phyloP scores from a whole-genome alignment of 2,113 vertebrate genomes.

The Caracal caracal region DNA sequence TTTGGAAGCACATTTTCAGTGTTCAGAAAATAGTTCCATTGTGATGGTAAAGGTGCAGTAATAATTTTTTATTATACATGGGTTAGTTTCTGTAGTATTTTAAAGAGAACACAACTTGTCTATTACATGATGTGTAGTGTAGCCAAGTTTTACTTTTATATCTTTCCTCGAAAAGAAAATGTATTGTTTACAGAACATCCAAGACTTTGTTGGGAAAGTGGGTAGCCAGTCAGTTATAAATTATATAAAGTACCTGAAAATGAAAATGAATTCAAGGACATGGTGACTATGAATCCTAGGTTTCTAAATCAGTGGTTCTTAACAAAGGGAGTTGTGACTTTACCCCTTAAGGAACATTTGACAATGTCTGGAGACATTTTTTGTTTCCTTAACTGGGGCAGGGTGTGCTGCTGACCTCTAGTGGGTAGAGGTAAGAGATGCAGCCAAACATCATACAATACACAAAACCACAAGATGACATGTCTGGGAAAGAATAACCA shows the following conservation, averaged over 20 bases:
- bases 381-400: not conserved
- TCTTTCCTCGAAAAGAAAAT: slow-evolving; percentile 89
- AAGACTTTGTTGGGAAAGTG: slow-evolving; percentile 91
- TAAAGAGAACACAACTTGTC: not conserved
- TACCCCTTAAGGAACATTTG: not conserved
- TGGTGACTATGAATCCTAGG: slow-evolving; percentile 90
- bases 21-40: not conserved
- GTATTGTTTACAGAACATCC: slow-evolving; percentile 84
- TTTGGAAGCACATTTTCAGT: not conserved
- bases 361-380: not conserved
- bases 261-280: slow-evolving; percentile 88
- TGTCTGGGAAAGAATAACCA: not conserved
- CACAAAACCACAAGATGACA: not conserved
- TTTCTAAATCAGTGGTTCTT: not conserved
- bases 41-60: not conserved
- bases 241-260: slow-evolving; percentile 90
- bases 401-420: not conserved
- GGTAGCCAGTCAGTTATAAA: slow-evolving; percentile 90
- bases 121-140: not conserved
- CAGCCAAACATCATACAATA: not conserved
- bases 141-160: slow-evolving; percentile 73
- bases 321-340: fast-evolving
- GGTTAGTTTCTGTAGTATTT: not conserved
- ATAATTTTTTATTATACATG: not conserved
- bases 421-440: not conserved